Evolutionary conservation across 2,797 vertebrate species (phyloP), one percentile per base, ranked within the genome.

Genomic region (Staurois parvus): DNA sequence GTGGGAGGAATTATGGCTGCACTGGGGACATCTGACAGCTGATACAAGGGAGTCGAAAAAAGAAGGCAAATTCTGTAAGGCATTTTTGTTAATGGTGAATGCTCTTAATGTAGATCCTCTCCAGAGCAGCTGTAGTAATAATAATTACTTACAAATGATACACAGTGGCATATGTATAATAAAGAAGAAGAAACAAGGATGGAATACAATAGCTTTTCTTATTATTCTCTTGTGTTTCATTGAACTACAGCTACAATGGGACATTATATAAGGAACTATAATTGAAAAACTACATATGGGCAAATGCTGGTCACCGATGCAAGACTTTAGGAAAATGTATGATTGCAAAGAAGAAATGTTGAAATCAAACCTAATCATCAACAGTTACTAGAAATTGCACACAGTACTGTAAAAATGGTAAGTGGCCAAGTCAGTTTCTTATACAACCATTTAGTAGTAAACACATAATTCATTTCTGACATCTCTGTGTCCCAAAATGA

Each of bases 1-100:
- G 83, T 78, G 34, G 75, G 75, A 84, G 75, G 75, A 84, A 78
- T 84, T 84, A 78, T 84, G 67, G 45, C 48, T 64, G 19, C 48
- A 45, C 74, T 84, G 52, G 74, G 74, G 66, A 84, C 73, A 84
- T 83, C 62, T 83, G 82, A 84, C 82, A 59, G 83, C 32, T 78
- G 67, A 62, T 78, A 40, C 83, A 72, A 78, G 74, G 48, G 48
- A 84, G 19, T 59, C 28, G 34, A 78, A 45, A 84, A n/a, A 76
- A 66, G 73, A 72, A 15, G 17, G 48, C 75, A 78, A 62, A 77
- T 77, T 70, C 83, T 78, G 67, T 28, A 21, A 76, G 45, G 45
- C 32, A 48, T 70, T 40, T 76, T 72, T 84, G 32, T 64, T 72
- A 72, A 78, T 64, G 24, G 59, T 15, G 29, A 77, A 70, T 72